Evolutionary conservation across 2,113 vertebrate genomes (phyloP).

Genomic region (Mohoua ochrocephala): DNA sequence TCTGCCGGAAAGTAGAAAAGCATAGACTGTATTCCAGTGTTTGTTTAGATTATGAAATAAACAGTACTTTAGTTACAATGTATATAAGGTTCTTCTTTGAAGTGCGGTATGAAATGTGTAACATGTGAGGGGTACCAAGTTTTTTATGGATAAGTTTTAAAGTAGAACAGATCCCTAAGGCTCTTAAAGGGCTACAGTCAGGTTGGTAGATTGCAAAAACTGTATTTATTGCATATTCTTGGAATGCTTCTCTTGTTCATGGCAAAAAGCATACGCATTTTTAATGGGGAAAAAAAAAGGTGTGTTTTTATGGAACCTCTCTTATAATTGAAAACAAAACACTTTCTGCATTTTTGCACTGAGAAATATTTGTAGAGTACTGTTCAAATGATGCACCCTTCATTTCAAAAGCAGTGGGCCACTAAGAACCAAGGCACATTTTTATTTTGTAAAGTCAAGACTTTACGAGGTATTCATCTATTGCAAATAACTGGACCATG

Average conservation of each 20-base stretch:
- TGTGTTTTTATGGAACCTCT: not conserved
- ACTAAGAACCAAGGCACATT: not conserved
- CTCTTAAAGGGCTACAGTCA: not conserved
- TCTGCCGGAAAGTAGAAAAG: slow-evolving; percentile 66
- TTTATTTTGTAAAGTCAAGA: not conserved
- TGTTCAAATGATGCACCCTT: not conserved
- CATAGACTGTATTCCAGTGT: slow-evolving; percentile 60
- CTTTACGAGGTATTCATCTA: not conserved
- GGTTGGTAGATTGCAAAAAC: not conserved
- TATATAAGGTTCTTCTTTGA: slow-evolving; percentile 62
- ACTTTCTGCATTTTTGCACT: slow-evolving; percentile 37
- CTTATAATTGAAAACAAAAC: not conserved
- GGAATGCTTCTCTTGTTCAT: not conserved
- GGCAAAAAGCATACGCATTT: not conserved
- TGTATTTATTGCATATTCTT: not conserved
- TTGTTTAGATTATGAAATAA: slow-evolving; percentile 72
- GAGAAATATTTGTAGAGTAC: not conserved
- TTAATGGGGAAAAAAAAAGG: not conserved
- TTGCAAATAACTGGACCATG: not conserved
- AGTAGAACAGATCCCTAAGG: not conserved
- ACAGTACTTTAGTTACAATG: slow-evolving; percentile 52
- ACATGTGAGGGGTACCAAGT: slow-evolving; percentile 21
- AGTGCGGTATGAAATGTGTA: slow-evolving; percentile 35
- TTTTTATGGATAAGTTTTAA: slow-evolving; percentile 24
- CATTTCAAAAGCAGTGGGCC: slow-evolving; percentile 1